phyloP scores from a whole-genome alignment of 2,797 vertebrate genomes.

The Lerista edwardsae region DNA sequence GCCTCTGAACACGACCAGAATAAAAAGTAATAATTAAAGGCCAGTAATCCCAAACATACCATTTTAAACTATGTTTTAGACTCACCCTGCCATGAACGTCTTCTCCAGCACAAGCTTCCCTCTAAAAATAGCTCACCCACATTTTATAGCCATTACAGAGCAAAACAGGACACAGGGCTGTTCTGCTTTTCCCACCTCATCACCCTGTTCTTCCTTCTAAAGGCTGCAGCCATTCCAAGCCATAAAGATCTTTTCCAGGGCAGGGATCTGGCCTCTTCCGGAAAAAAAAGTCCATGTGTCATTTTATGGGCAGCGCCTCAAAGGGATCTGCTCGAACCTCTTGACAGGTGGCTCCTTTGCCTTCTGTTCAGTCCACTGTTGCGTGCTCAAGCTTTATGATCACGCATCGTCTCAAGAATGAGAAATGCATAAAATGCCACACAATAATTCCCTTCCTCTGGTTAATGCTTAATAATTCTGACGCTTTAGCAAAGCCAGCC shows the following conservation, averaged over 20 bases:
- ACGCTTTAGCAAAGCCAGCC: neutral
- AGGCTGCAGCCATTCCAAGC: conserved; percentile 62
- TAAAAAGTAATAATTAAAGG: too few species aligned
- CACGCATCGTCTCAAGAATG: neutral
- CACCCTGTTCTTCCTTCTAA: conserved; percentile 56
- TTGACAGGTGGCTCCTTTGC: conserved; percentile 35
- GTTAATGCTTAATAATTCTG: neutral
- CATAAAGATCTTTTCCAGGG: conserved; percentile 63
- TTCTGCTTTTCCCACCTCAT: conserved; percentile 67
- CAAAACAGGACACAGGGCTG: conserved; percentile 48
- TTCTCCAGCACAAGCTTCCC: conserved; percentile 68
- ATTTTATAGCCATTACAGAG: conserved; percentile 71
- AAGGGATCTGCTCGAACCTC: conserved; percentile 14
- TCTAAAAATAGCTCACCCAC: conserved; percentile 71
- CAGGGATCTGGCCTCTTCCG: conserved; percentile 46
- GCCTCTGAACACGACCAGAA: too few species aligned
- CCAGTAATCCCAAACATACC: too few species aligned
- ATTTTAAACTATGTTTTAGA: too few species aligned
- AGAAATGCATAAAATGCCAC: neutral
- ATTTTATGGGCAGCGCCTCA: conserved; percentile 45
- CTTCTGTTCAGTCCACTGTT: conserved; percentile 8
- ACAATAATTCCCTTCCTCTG: rapidly evolving
- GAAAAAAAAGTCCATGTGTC: conserved; percentile 4
- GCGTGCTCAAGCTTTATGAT: neutral
- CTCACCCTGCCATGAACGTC: too few species aligned